Evolutionary conservation across 2,113 vertebrate species (phyloP), one percentile per base, ranked within the genome.

Genomic region (Callionymus lyra): DNA sequence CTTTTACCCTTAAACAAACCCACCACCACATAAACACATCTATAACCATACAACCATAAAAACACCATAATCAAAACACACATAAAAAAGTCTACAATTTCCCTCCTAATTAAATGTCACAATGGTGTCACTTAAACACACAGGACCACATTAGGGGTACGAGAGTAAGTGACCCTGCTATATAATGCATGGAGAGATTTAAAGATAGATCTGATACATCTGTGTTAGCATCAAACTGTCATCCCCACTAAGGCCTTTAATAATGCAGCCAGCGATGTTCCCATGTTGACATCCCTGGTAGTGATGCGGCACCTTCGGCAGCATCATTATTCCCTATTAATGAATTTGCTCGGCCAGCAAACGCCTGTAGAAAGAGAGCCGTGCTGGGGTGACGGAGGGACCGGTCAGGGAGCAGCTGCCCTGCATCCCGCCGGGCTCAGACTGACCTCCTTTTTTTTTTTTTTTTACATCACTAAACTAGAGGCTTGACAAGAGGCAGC

Each of bases 381-480:
- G 42, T 51, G 32, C 64, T 69, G 86, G 84, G 77, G 84, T 82
- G 81, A 83, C 66, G 51, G 32, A 59, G 45, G 70, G 38, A 54
- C 70, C 66, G 77, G 84, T 77, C 84, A 83, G 71, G 53, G 64
- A 83, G 76, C 80, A 84, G 75, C 84, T 88, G 77, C 70, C 77
- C 65, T 67, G 69, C 61, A 76, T 72, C 73, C 76, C 83, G 80
- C 72, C 56, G 76, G 82, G 78, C 70, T 41, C 52, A 59, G 31
- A 12, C 56, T 83, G 84, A 84, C 84, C 86, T 86, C 72, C 65
- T 86, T 87, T 78, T 53, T 44, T 38, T 39, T 34, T 32, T 34
- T 33, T 9, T 65, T 50, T 48, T 83, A 70, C 82, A 78, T 82
- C 81, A 78, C 63, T 72, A 75, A 76, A 79, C 74, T 72, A 59